Evolutionary conservation across 37 sponge, comb jelly and placozoan species (phyloP), one percentile per base, ranked within the genome.

Genomic region (Cliona cf. orientalis): DNA sequence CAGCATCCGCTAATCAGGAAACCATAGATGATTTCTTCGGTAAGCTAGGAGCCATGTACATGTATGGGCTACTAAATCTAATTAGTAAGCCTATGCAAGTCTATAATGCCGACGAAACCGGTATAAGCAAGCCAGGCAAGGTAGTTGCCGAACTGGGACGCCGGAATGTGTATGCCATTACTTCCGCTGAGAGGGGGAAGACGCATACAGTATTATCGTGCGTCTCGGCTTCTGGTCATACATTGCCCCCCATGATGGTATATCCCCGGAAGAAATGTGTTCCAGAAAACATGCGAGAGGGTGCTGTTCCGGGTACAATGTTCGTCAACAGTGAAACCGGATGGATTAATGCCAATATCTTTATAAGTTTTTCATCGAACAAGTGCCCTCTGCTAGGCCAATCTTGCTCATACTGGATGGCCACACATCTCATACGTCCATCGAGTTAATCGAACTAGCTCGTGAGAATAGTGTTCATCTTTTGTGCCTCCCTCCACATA

Each of bases 401-500:
- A 58, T 90, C 3, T 28, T 91, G 0, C 39, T 89, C 6, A 64
- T 87, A 1, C 82, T 72, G 25, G 86, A 91, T 91, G 86, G 91
- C 33, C 91, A 91, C 46, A 17, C 59, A 31, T 86, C 86, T 28
- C 91, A 91, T 69, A 41, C 81, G 1, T 81, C 86, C 28, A 85
- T 80, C 26, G 68, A 76, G 22, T 58, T 85, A n/a, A 91, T 91
- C 25, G 78, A 85, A 61, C n/a, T 85, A 3, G 91, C 91, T 11
- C 64, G 71, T 55, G 76, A 5, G 43, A 81, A 91, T 69, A 67
- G 45, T 69, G 49, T 91, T 2, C 56, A 71, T 34, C 19, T 91
- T 3, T 46, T 91, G 21, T 85, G 86, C 35, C 40, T 91, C 1
- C 91, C 91, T 25, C 42, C 91, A 0, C 91, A 91, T 60, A 86